Percentiles rank a stretch among this genome's conserved stretches.
Conservation (phyloP, 2,797 vertebrate species). For the Monodelphis domestica region DNA sequence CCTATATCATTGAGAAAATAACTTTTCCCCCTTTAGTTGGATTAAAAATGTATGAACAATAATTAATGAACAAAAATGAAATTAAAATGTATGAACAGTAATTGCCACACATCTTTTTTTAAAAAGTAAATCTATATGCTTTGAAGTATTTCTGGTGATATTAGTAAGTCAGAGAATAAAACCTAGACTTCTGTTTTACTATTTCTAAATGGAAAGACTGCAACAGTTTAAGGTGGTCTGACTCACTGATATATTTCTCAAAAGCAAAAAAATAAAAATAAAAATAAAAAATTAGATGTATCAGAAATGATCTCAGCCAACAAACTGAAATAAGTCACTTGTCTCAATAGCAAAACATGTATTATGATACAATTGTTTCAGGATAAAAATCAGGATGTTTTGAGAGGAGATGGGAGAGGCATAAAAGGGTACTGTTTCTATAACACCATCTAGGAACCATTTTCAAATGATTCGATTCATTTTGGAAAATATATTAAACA, state of each 20-base stretch:
- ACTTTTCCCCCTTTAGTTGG: not conserved
- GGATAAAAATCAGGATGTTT: constrained; percentile 18
- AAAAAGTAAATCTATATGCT: constrained; percentile 14
- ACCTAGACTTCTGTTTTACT: not conserved
- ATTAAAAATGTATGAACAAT: not conserved
- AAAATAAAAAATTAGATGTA: constrained; percentile 42
- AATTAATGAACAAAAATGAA: too few relatives aligned
- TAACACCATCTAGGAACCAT: constrained; percentile 63
- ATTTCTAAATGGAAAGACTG: constrained; percentile 57
- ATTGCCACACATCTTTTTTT: constrained; percentile 16
- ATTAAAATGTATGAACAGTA: too few relatives aligned
- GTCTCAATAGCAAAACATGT: constrained; percentile 37
- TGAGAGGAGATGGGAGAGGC: constrained; percentile 35
- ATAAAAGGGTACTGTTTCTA: constrained; percentile 84
- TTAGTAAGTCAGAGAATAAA: constrained; percentile 29
- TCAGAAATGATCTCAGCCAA: constrained; percentile 50
- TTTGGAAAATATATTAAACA: constrained; percentile 51
- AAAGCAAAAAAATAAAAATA: not conserved
- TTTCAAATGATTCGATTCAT: constrained; percentile 45
- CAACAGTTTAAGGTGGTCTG: constrained; percentile 19
- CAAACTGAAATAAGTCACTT: constrained; percentile 54
- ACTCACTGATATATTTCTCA: constrained; percentile 50
- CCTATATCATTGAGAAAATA: not conserved
- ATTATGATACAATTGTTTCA: constrained; percentile 52
- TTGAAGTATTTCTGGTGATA: not conserved